Percentiles rank a stretch among this genome's conserved stretches.
phyloP scores from a whole-genome alignment of 2,888 invertebrate genomes.

The Tricholauxania praeusta region DNA sequence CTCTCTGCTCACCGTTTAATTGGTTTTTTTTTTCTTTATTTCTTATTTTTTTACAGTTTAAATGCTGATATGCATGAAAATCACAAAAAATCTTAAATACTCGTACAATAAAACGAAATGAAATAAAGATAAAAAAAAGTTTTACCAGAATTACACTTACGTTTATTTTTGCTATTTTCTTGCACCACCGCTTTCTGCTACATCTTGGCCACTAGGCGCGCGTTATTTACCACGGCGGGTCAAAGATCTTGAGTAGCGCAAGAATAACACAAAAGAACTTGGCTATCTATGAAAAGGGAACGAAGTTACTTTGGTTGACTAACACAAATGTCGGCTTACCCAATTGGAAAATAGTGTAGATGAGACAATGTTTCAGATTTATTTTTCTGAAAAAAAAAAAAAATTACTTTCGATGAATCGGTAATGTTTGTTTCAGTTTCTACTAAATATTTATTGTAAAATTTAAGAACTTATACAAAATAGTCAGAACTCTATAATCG shows the following conservation, averaged over 20 bases:
- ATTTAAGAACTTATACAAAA: too few species aligned
- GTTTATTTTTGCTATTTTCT: background rate
- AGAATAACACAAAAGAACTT: too few species aligned
- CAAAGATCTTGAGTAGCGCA: conserved; percentile 62
- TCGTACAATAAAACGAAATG: background rate
- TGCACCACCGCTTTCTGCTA: background rate
- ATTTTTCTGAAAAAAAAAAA: too few species aligned
- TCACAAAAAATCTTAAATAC: background rate
- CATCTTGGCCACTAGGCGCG: conserved; percentile 5
- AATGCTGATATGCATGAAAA: conserved; percentile 49
- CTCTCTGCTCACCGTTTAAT: conserved; percentile 1
- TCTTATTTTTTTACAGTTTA: conserved; percentile 53
- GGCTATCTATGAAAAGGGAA: too few species aligned
- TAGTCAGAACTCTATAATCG: too few species aligned
- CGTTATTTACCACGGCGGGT: conserved; percentile 52
- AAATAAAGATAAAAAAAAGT: background rate
- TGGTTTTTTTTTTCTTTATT: conserved; percentile 22
- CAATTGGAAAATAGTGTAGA: too few species aligned
- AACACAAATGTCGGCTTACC: too few species aligned
- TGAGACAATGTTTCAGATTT: too few species aligned
- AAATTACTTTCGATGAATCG: too few species aligned
- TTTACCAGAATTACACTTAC: background rate
- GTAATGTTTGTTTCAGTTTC: too few species aligned
- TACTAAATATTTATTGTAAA: too few species aligned
- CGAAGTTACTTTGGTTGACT: too few species aligned